Evolutionary conservation across 1,140 invertebrate genomes (phyloP), one percentile per base, ranked within the genome.

Genomic region (Drosophila orena): DNA sequence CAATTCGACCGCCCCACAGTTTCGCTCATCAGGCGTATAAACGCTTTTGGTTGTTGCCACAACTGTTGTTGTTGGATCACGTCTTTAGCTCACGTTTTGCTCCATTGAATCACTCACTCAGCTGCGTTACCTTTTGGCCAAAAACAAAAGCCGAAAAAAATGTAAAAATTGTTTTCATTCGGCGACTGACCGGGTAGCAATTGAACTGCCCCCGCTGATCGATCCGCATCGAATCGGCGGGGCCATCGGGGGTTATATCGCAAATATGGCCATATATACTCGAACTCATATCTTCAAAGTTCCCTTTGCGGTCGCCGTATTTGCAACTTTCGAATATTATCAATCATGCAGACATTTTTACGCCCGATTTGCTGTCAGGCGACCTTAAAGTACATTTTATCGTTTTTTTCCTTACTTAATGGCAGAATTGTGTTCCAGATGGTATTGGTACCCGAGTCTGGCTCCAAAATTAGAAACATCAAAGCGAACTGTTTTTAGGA

Each of bases 11-110:
- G 57, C 57, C 50, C 71, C 52, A 49, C 72, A 65, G 71, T 53
- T 75, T 54, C 60, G 85, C 85, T 89, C 85, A 90, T 89, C 84
- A 89, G 84, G 68, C 84, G 81, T 89, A 89, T 84, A 89, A 89
- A 89, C 44, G 78, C 76, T 79, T 75, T 79, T 83, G 88, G 60
- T 79, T 75, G 52, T 56, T 74, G 47, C 59, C 62, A 35, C 62
- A 76, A 70, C 60, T 64, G 60, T 61, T 70, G 81, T 75, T 88
- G 79, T 66, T 77, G 81, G 69, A 73, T 86, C 83, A 86, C 81
- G 83, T 86, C 83, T 86, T 75, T 68, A 56, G 60, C 84, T 89
- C 84, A 88, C 84, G 84, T 80, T 84, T 84, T 85, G 81, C 72
- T 76, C 80, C 80, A 84, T 85, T 84, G 76, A 84, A 84, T 88